A percentile compares a stretch with the other conserved stretches of the same genome.
phyloP scores from a whole-genome alignment of 1,140 invertebrate species.

The Drosophila lacteicornis region DNA sequence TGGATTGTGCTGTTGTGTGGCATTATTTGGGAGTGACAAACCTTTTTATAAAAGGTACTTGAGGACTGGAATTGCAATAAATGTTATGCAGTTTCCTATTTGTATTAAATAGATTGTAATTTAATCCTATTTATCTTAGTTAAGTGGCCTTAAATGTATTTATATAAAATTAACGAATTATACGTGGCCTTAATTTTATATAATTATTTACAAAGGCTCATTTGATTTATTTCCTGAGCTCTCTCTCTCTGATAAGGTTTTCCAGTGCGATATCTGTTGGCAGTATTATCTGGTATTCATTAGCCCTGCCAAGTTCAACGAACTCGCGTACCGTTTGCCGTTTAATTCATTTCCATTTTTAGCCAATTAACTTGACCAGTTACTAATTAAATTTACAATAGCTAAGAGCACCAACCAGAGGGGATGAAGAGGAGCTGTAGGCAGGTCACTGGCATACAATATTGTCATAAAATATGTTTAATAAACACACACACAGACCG shows the following conservation, averaged over 20 bases:
- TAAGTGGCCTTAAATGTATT: not conserved
- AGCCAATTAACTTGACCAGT: constrained; percentile 48
- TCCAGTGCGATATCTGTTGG: not conserved
- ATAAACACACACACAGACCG: constrained; percentile 24
- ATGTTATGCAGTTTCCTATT: not conserved
- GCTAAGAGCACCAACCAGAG: constrained; percentile 21
- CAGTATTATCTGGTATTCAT: constrained; percentile 14
- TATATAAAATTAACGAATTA: not conserved
- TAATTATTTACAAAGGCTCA: constrained; percentile 5
- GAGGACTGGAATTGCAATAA: not conserved
- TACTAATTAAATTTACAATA: constrained; percentile 51
- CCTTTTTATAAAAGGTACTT: not conserved
- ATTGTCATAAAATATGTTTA: constrained; percentile 58
- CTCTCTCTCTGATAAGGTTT: not conserved
- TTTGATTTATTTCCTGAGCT: not conserved
- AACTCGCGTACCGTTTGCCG: constrained; percentile 13
- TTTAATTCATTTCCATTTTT: constrained; percentile 48
- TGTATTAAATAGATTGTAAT: not conserved
- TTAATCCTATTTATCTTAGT: not conserved
- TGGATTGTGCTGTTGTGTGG: constrained; percentile 5
- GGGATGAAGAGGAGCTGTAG: constrained; percentile 1
- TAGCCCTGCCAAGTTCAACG: constrained; percentile 31
- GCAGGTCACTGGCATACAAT: constrained; percentile 42
- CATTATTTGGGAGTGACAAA: constrained; percentile 4
- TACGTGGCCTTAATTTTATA: not conserved